Evolutionary conservation across 2,113 vertebrate species (phyloP), one percentile per base, ranked within the genome.

Genomic region (Cervus canadensis): DNA sequence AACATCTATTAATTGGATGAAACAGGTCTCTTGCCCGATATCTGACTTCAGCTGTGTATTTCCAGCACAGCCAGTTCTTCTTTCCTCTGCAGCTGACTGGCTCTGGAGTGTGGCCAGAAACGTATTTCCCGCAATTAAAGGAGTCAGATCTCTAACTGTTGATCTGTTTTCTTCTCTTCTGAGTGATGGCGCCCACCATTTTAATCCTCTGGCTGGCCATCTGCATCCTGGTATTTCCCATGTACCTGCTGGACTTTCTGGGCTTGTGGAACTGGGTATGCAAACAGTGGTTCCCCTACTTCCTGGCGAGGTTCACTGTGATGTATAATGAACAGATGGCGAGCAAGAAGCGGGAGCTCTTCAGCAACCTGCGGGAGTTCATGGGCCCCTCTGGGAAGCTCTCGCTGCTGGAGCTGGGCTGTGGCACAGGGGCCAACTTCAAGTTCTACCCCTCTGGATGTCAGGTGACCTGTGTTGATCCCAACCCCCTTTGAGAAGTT

Each of bases 401-500:
- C 59, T 98, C 95, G 0, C 96, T 99, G 82, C 87, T 99, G 98
- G 99, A 99, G 96, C 95, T 99, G 3, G 99, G 99, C 79, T 99
- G 99, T 0, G 99, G 99, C 43, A 84, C 83, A 0, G 99, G 99
- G 0, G 1, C 98, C 2, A 99, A 99, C 98, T 99, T 99, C 93
- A 78, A 99, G 96, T 99, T 98, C 96, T 99, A 99, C 79, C 99
- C 99, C 0, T 7, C 98, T 0, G 99, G 99, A 11, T 98, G 98
- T 98, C 99, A 6, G 40, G 98, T 99, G 45, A 99, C 99, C 0
- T 99, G 99, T 97, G 98, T 98, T 0, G 99, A 99, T 78, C 97
- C 99, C 4, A 99, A 99, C 96, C 99, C 98, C 26, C 91, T 99
- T 99, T 74, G 74, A 99, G 97, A 96, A 95, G 14, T 97, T 98